A percentile compares a stretch with the other conserved stretches of the same genome.
Evolutionary conservation across 1,140 invertebrate species (phyloP).

Genomic region (Adelges cooleyi): DNA sequence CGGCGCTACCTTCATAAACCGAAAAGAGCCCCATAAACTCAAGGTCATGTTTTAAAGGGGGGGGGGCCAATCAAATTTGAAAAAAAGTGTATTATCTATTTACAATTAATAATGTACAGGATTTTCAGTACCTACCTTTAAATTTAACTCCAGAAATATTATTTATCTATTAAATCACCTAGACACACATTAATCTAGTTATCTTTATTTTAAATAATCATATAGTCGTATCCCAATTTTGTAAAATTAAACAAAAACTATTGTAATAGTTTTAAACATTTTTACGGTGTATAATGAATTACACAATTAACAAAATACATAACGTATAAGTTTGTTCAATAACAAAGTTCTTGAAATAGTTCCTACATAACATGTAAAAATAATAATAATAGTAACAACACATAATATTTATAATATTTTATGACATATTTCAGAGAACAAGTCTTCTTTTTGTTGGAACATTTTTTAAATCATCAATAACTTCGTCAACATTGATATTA

Average conservation of each 20-base stretch:
- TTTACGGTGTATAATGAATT: neutral
- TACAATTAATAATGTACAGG: neutral
- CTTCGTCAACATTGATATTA: neutral
- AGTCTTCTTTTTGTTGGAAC: neutral
- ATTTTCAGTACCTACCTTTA: neutral
- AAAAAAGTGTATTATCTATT: neutral
- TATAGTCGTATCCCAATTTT: too few species aligned
- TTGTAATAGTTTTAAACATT: too few species aligned
- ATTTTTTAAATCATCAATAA: neutral
- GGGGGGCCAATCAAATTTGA: too few species aligned
- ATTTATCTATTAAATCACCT: too few species aligned
- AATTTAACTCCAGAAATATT: too few species aligned
- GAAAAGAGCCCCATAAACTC: neutral
- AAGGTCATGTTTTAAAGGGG: neutral
- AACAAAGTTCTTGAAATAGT: neutral
- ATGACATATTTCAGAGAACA: neutral
- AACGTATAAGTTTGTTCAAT: neutral
- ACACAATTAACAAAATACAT: neutral
- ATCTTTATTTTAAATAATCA: too few species aligned
- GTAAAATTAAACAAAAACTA: too few species aligned
- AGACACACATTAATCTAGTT: too few species aligned
- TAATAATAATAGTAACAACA: conserved; percentile 1
- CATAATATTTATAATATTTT: neutral
- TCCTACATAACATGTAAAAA: neutral
- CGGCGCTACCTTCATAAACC: neutral